These are phyloP conservation scores for Aphelinus atriplicis DNA, from an alignment of 1,140 invertebrate species.

Conservation along the genomic window DNA sequence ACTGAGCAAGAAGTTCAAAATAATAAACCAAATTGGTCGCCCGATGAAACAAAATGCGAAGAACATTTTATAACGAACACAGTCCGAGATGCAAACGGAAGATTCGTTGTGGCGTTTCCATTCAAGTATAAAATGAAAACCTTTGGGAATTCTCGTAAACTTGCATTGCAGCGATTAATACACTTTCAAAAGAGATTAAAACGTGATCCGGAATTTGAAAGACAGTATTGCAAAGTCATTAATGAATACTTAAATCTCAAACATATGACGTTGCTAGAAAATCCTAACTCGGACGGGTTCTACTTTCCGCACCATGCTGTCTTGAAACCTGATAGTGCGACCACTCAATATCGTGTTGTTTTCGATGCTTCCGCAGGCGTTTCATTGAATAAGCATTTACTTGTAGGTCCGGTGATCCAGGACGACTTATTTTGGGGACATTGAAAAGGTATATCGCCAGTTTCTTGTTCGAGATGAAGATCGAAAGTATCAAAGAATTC, in stretches of 20 bases:
- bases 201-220: too few relatives aligned
- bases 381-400: not conserved
- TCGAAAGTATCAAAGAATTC: too few relatives aligned
- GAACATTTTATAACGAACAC: not conserved
- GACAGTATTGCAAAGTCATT: not conserved
- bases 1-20: not conserved
- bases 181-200: too few relatives aligned
- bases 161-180: too few relatives aligned
- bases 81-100: not conserved
- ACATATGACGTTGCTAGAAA: too few relatives aligned
- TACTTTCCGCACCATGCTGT: too few relatives aligned
- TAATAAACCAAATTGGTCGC: not conserved
- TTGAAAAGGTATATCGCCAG: slow-evolving; percentile 13
- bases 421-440: not conserved
- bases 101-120: too few relatives aligned
- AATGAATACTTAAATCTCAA: not conserved
- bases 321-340: too few relatives aligned
- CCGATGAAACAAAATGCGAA: not conserved
- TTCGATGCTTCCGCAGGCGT: not conserved
- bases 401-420: not conserved
- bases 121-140: too few relatives aligned
- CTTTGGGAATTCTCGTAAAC: too few relatives aligned
- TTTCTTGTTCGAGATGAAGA: too few relatives aligned
- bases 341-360: not conserved
- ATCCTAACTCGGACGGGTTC: too few relatives aligned